Conservation (phyloP, 2,888 invertebrate genomes). For the Odontocerum albicorne region DNA sequence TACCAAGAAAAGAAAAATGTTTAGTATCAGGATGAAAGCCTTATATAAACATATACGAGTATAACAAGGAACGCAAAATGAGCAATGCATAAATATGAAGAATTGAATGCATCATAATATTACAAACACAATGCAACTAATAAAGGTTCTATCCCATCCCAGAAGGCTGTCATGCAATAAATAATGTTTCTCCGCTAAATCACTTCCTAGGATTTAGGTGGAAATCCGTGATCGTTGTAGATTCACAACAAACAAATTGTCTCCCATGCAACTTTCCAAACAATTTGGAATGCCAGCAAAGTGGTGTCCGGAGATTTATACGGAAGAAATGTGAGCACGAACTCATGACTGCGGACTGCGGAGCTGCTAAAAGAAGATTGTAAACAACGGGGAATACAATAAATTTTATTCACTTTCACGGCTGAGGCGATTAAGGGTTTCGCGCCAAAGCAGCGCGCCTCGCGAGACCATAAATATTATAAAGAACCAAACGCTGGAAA, state of each 20-base stretch:
- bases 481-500: conserved; percentile 2
- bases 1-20: too few relatives aligned
- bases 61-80: too few relatives aligned
- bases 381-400: conserved; percentile 31
- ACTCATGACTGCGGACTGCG: conserved; percentile 29
- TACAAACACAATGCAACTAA: too few relatives aligned
- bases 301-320: conserved; percentile 24
- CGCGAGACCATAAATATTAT: conserved; percentile 1
- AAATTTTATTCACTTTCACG: conserved; percentile 34
- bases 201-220: conserved; percentile 9
- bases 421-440: conserved; percentile 23
- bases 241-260: conserved; percentile 15
- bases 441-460: conserved; percentile 13
- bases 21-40: too few relatives aligned
- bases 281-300: conserved; percentile 20
- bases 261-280: conserved; percentile 21
- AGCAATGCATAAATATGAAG: too few relatives aligned
- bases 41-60: too few relatives aligned
- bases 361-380: conserved; percentile 30
- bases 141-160: neutral
- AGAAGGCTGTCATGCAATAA: neutral
- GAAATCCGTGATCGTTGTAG: too few relatives aligned
- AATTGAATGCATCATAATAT: too few relatives aligned
- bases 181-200: conserved; percentile 3
- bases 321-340: conserved; percentile 33